These are phyloP conservation scores for Diplogasteroides magnus DNA, from an alignment of 1,140 invertebrate genomes.

Conservation along the genomic window DNA sequence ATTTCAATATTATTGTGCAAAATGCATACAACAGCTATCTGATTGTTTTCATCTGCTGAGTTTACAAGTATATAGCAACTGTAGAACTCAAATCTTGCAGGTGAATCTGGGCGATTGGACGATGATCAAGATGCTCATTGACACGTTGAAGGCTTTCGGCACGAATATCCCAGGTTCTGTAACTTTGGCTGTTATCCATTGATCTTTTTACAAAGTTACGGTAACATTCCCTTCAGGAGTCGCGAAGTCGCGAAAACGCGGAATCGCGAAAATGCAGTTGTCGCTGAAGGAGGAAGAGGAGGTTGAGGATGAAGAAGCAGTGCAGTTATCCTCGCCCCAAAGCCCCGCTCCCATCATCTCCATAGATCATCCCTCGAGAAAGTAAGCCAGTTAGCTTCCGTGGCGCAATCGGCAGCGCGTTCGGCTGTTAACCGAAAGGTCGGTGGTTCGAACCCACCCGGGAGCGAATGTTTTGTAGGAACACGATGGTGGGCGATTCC, in stretches of 20 bases:
- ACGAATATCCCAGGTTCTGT: slow-evolving; percentile 23
- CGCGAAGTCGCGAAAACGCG: too few relatives aligned
- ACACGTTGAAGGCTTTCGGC: slow-evolving; percentile 43
- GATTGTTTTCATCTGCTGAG: too few relatives aligned
- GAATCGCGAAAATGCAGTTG: too few relatives aligned
- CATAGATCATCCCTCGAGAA: not conserved
- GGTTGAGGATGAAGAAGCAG: slow-evolving; percentile 8
- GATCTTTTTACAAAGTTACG: too few relatives aligned
- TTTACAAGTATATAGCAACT: too few relatives aligned
- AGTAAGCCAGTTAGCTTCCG: not conserved
- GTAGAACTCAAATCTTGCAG: slow-evolving; percentile 16
- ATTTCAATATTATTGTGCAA: too few relatives aligned
- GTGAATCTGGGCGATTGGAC: slow-evolving; percentile 51
- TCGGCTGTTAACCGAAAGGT: not conserved
- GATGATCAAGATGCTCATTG: slow-evolving; percentile 44
- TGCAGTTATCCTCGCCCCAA: not conserved
- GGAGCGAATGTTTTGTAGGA: too few relatives aligned
- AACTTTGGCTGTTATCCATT: too few relatives aligned
- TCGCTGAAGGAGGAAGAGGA: slow-evolving; percentile 27
- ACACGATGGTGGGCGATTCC: slow-evolving; percentile 16
- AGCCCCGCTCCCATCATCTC: slow-evolving; percentile 10
- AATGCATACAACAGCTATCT: too few relatives aligned
- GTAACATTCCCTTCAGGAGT: too few relatives aligned
- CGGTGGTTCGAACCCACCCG: too few relatives aligned
- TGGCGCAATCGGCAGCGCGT: not conserved